Percentiles rank a stretch among this genome's conserved stretches.
Conservation (phyloP, 2,888 invertebrate species). For the Philopedon plagiatum region DNA sequence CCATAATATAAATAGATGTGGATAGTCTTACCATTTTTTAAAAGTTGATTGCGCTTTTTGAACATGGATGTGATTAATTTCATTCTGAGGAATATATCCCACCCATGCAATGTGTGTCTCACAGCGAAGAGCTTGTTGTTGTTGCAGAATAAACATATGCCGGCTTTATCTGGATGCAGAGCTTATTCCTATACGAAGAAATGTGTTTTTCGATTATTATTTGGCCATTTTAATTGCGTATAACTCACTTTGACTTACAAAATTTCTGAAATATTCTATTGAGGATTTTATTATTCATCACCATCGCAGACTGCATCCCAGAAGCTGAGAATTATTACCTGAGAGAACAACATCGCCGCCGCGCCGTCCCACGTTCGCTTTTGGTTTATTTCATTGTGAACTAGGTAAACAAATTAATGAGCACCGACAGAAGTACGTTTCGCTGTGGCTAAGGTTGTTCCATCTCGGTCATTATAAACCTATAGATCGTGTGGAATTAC, state of each 20-base stretch:
- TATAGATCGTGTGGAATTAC: slow-evolving; percentile 25
- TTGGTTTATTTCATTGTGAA: slow-evolving; percentile 29
- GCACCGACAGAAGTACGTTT: slow-evolving; percentile 18
- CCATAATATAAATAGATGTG: too few species aligned
- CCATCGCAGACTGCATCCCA: neutral
- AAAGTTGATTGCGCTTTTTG: too few species aligned
- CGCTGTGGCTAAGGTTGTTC: slow-evolving; percentile 21
- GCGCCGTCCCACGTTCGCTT: slow-evolving; percentile 33
- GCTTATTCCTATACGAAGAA: too few species aligned
- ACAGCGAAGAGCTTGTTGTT: too few species aligned
- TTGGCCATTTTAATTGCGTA: too few species aligned
- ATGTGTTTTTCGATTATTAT: too few species aligned
- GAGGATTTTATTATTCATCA: neutral
- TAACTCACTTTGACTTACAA: neutral
- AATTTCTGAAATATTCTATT: neutral
- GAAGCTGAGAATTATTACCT: neutral
- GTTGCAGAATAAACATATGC: too few species aligned
- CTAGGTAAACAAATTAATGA: slow-evolving; percentile 41
- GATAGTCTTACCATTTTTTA: too few species aligned
- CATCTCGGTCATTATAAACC: slow-evolving; percentile 40
- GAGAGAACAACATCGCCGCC: slow-evolving; percentile 16
- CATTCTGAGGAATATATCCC: too few species aligned
- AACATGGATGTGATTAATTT: too few species aligned
- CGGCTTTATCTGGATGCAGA: too few species aligned
- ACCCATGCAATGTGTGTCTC: too few species aligned